Base-by-base conservation (phyloP, 2,113 vertebrate species). In the Thomomys bottae region DNA sequence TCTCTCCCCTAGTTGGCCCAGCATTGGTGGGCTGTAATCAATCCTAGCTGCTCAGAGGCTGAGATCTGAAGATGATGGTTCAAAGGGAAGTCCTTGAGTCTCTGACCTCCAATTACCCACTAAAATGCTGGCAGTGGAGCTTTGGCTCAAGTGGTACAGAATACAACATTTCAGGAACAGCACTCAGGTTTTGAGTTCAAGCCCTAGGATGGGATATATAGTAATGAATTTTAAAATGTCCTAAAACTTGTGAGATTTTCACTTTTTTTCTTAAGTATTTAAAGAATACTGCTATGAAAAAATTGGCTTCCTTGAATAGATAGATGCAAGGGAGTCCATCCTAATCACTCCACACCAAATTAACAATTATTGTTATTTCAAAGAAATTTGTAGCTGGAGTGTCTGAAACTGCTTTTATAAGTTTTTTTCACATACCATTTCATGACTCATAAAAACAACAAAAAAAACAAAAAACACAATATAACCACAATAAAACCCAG, bases 271-370 rank as follows among this genome's bases (percentile, higher is more conserved):
- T 11, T 21, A 40, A 59, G 23, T 68, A 88, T 84, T 12, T 9
- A 54, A 79, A 92, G 36, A 78, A n/a, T 42, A 89, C 28, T 6
- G 49, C 10, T 36, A 87, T 23, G 3, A 66, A 36, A 64, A 57
- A 77, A 10, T 59, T 84, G 73, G 77, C 64, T 91, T 91, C 80
- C 36, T 82, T 92, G 67, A 90, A 82, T 5, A 89, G 64, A 94
- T 59, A 79, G 82, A 81, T 87, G 68, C 24, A 88, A 61, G 36
- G 67, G 26, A n/a, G 38, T 38, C 83, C 36, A 77, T 79, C 34
- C 59, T 36, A 32, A 64, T 26, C 75, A n/a, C 23, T 14, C 68
- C 45, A 87, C 32, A 80, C 6, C 34, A 40, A 77, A 26, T 8
- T 49, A 93, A 66, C 40, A 84, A 89, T 40, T 20, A 91, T 40